Evolutionary conservation across 2,113 vertebrate genomes (phyloP).

Genomic region (Phylloscopus whistleri): DNA sequence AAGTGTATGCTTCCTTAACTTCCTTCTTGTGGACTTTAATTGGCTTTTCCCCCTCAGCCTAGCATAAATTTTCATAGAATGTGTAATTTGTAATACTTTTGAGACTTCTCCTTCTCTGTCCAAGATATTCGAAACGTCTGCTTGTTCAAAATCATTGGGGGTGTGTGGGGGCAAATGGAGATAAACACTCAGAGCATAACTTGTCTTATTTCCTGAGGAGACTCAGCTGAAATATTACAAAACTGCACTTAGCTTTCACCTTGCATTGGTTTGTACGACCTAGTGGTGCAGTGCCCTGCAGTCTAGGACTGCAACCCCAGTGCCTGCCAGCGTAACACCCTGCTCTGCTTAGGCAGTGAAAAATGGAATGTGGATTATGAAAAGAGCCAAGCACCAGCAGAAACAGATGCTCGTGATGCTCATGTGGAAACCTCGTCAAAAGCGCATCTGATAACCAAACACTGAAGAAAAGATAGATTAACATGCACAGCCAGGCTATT

Average conservation of each 20-base stretch:
- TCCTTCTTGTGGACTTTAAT: constrained; percentile 42
- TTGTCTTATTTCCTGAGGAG: neutral
- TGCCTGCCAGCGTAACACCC: neutral
- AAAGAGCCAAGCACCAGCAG: neutral
- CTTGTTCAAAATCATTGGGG: neutral
- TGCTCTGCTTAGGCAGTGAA: neutral
- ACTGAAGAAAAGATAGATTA: neutral
- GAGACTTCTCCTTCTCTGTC: neutral
- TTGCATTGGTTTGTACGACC: neutral
- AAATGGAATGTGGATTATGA: neutral
- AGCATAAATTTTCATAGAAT: constrained; percentile 6
- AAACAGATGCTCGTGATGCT: neutral
- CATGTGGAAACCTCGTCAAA: neutral
- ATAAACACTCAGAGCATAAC: neutral
- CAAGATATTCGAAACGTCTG: neutral
- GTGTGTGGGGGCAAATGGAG: neutral
- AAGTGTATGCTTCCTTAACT: neutral
- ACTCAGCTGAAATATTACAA: neutral
- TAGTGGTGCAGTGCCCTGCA: neutral
- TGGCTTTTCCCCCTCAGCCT: neutral
- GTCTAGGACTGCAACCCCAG: neutral
- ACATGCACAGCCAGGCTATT: neutral
- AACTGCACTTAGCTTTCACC: neutral
- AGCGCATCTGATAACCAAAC: neutral
- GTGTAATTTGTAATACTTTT: neutral